phyloP scores from a whole-genome alignment of 2,797 vertebrate genomes.

The Natrix natrix region DNA sequence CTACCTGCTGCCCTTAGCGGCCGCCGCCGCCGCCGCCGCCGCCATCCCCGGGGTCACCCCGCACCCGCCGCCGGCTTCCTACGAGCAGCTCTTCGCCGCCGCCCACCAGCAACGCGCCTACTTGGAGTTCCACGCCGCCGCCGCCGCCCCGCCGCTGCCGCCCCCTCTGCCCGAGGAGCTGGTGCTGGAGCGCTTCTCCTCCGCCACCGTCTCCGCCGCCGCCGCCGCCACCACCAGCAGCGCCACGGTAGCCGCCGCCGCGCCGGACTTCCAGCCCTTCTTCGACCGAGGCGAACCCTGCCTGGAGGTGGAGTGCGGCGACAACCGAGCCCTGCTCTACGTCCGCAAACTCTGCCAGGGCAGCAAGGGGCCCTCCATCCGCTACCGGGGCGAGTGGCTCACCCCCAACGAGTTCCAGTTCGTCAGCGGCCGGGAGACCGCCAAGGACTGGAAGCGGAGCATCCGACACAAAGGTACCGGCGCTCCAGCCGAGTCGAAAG shows the following conservation, averaged over 20 bases:
- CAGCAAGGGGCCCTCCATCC: conserved; percentile 96
- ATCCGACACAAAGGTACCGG: conserved; percentile 93
- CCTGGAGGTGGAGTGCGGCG: conserved; percentile 98
- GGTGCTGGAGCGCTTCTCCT: conserved; percentile 90
- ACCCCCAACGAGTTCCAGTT: conserved; percentile 99
- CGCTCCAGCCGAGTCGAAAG: background rate
- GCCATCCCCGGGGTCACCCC: conserved; percentile 79
- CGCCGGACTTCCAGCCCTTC: conserved; percentile 94
- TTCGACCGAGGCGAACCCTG: conserved; percentile 95
- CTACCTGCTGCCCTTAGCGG: conserved; percentile 87
- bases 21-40: conserved; percentile 56
- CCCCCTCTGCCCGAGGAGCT: conserved; percentile 87
- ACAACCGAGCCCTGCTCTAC: conserved; percentile 96
- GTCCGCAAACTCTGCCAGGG: conserved; percentile 97
- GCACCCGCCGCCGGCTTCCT: conserved; percentile 67
- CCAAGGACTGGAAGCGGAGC: conserved; percentile 98
- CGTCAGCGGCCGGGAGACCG: conserved; percentile 96
- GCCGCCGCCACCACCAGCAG: conserved; percentile 54
- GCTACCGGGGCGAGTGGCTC: conserved; percentile 96
- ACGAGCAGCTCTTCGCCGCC: conserved; percentile 74
- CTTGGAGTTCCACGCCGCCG: conserved; percentile 78
- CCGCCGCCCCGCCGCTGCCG: conserved; percentile 72
- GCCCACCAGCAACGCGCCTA: conserved; percentile 72
- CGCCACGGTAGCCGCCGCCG: conserved; percentile 77
- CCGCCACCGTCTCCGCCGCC: conserved; percentile 60